These are phyloP conservation scores for Clarias pachynema DNA, from an alignment of 2,797 vertebrate genomes.

Conservation along the genomic window DNA sequence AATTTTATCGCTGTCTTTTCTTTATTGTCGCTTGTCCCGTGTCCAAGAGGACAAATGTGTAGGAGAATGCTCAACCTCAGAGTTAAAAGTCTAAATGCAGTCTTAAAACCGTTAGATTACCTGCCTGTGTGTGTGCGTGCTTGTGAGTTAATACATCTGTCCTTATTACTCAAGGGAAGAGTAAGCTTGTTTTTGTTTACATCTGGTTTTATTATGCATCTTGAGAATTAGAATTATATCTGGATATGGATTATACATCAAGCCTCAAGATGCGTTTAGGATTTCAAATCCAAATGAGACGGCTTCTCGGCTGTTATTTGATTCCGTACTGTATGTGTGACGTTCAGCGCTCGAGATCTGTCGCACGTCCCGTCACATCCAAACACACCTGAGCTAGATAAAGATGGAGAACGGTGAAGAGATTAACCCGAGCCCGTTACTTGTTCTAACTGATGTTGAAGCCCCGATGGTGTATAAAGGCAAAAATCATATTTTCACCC, in stretches of 20 bases:
- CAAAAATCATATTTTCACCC: neutral
- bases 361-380: neutral
- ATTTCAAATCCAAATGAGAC: slow-evolving; percentile 2
- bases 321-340: too few relatives aligned
- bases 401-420: neutral
- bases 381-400: neutral
- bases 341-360: neutral
- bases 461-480: neutral
- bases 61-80: neutral
- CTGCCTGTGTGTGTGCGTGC: slow-evolving; percentile 8
- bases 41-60: slow-evolving; percentile 6
- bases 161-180: neutral
- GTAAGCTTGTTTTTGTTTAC: neutral
- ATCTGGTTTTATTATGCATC: neutral
- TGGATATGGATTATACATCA: neutral
- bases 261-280: neutral
- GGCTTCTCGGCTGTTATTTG: neutral
- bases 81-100: neutral
- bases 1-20: slow-evolving; percentile 52
- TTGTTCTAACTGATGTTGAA: neutral
- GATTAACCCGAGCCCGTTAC: neutral
- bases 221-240: slow-evolving; percentile 11
- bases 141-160: slow-evolving; percentile 5
- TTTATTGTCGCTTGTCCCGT: slow-evolving; percentile 52
- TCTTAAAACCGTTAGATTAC: neutral